Percentiles rank a stretch among this genome's conserved stretches.
These are phyloP conservation scores for Phrynocephalus vlangalii DNA, from an alignment of 2,797 vertebrate species.

Conservation along the genomic window DNA sequence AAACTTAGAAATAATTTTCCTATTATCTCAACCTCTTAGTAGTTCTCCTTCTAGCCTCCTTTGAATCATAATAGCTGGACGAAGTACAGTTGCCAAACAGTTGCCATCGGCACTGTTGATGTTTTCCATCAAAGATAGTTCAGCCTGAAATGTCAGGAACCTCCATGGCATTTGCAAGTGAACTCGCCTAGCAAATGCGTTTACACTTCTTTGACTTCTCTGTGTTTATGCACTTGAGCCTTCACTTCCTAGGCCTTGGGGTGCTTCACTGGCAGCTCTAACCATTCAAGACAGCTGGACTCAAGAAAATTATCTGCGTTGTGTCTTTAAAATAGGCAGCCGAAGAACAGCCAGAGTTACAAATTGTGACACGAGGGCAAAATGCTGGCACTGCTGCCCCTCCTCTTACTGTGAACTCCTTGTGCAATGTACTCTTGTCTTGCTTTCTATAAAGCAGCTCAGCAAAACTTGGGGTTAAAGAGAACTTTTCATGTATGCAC, in stretches of 20 bases:
- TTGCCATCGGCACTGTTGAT: neutral
- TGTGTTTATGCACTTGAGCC: neutral
- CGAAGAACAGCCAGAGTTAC: too few species aligned
- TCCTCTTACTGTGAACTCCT: too few species aligned
- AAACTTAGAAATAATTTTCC: conserved; percentile 2
- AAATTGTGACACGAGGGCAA: too few species aligned
- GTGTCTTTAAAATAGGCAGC: too few species aligned
- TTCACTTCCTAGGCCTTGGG: neutral
- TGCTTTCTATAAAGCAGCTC: too few species aligned
- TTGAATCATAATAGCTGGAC: conserved; percentile 8
- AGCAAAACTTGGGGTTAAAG: too few species aligned
- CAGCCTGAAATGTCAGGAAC: neutral
- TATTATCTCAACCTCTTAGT: conserved; percentile 12
- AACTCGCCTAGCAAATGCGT: neutral
- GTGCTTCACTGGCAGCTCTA: neutral
- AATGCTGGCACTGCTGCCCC: too few species aligned
- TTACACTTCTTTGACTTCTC: neutral
- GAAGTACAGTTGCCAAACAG: neutral
- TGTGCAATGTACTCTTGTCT: too few species aligned
- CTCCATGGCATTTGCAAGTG: neutral
- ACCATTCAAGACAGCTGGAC: neutral
- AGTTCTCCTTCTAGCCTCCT: neutral
- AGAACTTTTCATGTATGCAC: too few species aligned
- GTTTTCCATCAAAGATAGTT: neutral
- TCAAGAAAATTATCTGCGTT: neutral